Evolutionary conservation across 2,888 invertebrate species (phyloP).

Genomic region (Microplitis manilae): DNA sequence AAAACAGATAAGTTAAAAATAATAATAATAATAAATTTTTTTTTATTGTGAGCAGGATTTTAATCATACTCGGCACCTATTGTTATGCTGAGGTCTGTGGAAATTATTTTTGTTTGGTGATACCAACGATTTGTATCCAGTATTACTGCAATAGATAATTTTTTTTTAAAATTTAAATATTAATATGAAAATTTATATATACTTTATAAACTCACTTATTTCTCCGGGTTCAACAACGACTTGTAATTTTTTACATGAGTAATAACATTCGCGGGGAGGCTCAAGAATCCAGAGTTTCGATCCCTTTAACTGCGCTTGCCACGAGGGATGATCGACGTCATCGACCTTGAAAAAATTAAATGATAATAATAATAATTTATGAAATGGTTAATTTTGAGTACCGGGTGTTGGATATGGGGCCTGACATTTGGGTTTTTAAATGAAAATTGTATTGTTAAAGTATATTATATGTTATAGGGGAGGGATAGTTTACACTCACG

Average conservation of each 20-base stretch:
- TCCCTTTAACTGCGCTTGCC: slow-evolving; percentile 96
- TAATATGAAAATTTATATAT: not conserved
- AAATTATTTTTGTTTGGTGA: slow-evolving; percentile 90
- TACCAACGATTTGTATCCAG: slow-evolving; percentile 97
- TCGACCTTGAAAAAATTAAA: slow-evolving; percentile 80
- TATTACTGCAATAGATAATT: slow-evolving; percentile 80
- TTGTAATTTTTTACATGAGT: slow-evolving; percentile 80
- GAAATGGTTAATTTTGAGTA: not conserved
- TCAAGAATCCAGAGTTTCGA: slow-evolving; percentile 90
- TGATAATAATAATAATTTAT: too few species aligned
- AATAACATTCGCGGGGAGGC: slow-evolving; percentile 94
- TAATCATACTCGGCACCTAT: slow-evolving; percentile 97
- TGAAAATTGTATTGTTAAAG: too few species aligned
- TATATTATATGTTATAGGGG: too few species aligned
- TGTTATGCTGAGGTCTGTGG: slow-evolving; percentile 92
- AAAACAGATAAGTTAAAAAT: not conserved
- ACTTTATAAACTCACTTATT: slow-evolving; percentile 80
- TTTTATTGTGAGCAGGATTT: slow-evolving; percentile 8
- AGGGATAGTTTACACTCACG: slow-evolving; percentile 74
- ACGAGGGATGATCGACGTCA: slow-evolving; percentile 92
- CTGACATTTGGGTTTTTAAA: too few species aligned
- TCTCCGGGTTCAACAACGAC: slow-evolving; percentile 88
- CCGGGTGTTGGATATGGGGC: slow-evolving; percentile 18
- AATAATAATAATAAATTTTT: not conserved
- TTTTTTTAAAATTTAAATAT: not conserved